phyloP scores from a whole-genome alignment of 2,113 vertebrate genomes.

The Oryzias curvinotus region DNA sequence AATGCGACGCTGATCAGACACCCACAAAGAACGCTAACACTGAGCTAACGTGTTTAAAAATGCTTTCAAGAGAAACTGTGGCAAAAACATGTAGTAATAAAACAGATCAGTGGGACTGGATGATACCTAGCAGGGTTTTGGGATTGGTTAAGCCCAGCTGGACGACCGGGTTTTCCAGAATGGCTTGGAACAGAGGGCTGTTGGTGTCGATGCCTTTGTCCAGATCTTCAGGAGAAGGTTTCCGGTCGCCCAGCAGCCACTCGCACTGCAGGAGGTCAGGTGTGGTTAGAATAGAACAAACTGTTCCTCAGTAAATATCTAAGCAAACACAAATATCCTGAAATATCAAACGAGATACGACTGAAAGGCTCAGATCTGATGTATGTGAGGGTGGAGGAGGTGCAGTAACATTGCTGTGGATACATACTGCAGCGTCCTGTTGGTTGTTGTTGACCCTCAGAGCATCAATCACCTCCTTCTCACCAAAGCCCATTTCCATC shows the following conservation, averaged over 20 bases:
- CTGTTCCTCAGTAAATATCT: no score
- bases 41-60: no score
- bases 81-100: no score
- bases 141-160: conserved; percentile 95
- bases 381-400: no score
- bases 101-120: not conserved
- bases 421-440: conserved; percentile 92
- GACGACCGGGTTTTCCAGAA: conserved; percentile 97
- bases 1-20: no score
- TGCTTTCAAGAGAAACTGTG: no score
- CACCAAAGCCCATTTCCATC: conserved; percentile 99
- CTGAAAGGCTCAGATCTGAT: no score
- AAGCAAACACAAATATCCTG: no score
- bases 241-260: conserved; percentile 96
- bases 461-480: conserved; percentile 94
- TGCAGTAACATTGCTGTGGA: not conserved
- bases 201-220: conserved; percentile 93
- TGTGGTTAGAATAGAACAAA: no score
- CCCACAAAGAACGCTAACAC: no score
- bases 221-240: conserved; percentile 93
- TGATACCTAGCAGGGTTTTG: conserved; percentile 90
- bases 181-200: conserved; percentile 96
- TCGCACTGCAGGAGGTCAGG: conserved; percentile 82
- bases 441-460: conserved; percentile 96
- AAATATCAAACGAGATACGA: no score